A percentile compares a stretch with the other conserved stretches of the same genome.
phyloP scores from a whole-genome alignment of 2,113 vertebrate genomes.

The Elanus axillaris region DNA sequence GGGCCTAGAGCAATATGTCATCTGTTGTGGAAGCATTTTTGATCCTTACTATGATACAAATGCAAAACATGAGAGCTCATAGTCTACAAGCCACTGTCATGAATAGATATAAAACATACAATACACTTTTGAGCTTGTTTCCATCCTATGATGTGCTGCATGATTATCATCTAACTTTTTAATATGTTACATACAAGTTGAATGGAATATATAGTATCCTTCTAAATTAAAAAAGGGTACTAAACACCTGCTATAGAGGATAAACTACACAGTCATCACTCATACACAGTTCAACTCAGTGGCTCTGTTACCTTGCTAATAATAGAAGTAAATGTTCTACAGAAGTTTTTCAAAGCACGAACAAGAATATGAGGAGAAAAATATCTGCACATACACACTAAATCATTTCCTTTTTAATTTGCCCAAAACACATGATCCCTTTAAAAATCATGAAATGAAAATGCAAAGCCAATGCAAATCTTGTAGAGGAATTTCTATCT shows the following conservation, averaged over 20 bases:
- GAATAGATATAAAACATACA: not conserved
- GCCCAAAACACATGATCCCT: not conserved
- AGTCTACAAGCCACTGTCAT: not conserved
- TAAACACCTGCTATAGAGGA: not conserved
- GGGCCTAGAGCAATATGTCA: not conserved
- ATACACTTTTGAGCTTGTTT: not conserved
- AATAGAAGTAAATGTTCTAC: not conserved
- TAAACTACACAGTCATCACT: not conserved
- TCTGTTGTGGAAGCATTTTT: not conserved
- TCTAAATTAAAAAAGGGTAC: not conserved
- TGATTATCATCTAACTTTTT: not conserved
- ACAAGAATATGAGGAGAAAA: not conserved
- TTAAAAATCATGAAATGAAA: conserved; percentile 21
- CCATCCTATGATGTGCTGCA: not conserved
- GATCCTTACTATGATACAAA: not conserved
- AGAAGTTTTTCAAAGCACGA: not conserved
- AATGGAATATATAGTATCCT: not conserved
- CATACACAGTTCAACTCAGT: not conserved
- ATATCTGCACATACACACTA: not conserved
- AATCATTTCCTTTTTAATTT: not conserved
- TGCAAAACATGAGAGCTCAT: not conserved
- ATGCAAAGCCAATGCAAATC: conserved; percentile 1
- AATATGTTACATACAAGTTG: not conserved
- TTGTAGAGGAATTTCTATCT: conserved; percentile 3
- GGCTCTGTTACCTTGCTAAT: not conserved